phyloP scores from a whole-genome alignment of 2,113 vertebrate genomes.

The Megatriorchis doriae region DNA sequence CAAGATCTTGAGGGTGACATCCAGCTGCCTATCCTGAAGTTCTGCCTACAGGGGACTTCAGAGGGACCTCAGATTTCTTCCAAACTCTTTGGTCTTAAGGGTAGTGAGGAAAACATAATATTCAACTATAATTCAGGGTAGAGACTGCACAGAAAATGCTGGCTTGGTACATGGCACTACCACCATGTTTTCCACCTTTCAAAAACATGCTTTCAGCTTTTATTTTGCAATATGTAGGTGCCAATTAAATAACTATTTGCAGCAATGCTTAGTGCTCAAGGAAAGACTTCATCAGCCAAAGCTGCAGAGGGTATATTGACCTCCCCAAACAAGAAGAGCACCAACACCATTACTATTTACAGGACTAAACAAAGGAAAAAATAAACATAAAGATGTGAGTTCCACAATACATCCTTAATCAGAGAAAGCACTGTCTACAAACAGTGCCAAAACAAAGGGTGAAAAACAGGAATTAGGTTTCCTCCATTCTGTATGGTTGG shows the following conservation, averaged over 20 bases:
- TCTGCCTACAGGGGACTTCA: not conserved
- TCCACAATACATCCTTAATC: not conserved
- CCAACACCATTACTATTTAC: not conserved
- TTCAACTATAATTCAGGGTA: not conserved
- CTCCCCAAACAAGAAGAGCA: not conserved
- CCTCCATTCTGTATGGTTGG: not conserved
- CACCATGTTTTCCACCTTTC: not conserved
- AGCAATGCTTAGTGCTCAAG: not conserved
- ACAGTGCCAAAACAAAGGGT: not conserved
- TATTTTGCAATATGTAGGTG: not conserved
- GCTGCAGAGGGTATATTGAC: not conserved
- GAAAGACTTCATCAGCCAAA: not conserved
- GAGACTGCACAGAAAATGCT: not conserved
- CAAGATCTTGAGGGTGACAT: not conserved
- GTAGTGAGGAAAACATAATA: not conserved
- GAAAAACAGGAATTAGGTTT: not conserved
- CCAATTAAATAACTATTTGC: not conserved
- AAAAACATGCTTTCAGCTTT: not conserved
- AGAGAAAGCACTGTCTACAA: not conserved
- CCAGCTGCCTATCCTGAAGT: not conserved
- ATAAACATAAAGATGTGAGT: not conserved
- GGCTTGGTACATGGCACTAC: not conserved
- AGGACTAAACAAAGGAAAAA: not conserved
- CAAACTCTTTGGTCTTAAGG: not conserved
- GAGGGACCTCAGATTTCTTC: not conserved